Evolutionary conservation across 2,113 vertebrate genomes (phyloP), one percentile per base, ranked within the genome.

Genomic region (Dicentrarchus labrax): DNA sequence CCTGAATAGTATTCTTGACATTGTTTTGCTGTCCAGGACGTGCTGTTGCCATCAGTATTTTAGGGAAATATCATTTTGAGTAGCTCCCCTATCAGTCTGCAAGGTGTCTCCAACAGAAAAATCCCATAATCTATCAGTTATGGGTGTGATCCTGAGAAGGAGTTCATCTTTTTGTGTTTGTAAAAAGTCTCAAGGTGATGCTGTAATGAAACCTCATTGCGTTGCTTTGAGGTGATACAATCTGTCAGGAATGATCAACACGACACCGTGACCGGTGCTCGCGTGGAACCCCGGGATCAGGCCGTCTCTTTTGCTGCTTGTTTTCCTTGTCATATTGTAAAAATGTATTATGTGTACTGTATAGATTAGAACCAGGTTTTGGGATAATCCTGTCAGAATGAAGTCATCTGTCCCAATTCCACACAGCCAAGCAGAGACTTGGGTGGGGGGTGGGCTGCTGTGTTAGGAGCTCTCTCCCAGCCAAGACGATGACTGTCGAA

Each of bases 271-370:
- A 94, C 90, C 93, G 90, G 92, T 86, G 95, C 94, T 95, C 89
- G 92, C 92, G 86, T 51, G 69, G 94, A 96, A 95, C 95, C 95
- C 93, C 94, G 91, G 95, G 94, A 96, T 96, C 91, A 84, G 94
- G 94, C 94, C 95, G 95, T 96, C 96, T 96, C 96, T 94, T 95
- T 93, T 93, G 93, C 93, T 91, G 95, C 96, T 97, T 97, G 96
- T 97, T 97, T 98, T 95, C 94, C 95, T 96, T 96, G 97, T 99
- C 97, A 97, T 96, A 96, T 96, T 97, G 96, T 97, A 97, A 96
- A 96, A 98, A 97, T 96, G 96, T 96, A 96, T 97, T 95, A 96
- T 96, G 95, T 96, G 96, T 96, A 96, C 95, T 94, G 94, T 96
- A 95, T 95, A 96, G 97, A 97, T 97, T 97, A 96, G 96, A 98